Conservation (phyloP, 2,797 vertebrate species). For the Anguilla marmorata region DNA sequence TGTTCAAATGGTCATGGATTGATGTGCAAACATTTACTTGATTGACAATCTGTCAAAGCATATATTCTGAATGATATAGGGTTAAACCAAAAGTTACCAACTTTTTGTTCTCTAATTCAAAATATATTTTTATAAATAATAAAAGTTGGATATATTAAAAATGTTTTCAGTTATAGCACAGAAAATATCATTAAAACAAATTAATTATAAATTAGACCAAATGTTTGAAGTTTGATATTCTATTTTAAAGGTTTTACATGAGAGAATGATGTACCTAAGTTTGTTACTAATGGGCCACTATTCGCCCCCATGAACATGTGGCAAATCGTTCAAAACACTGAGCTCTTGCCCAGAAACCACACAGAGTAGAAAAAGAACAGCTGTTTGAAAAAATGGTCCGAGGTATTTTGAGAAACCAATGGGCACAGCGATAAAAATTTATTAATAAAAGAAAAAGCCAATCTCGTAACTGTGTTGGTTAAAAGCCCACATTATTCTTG, state of each 20-base stretch:
- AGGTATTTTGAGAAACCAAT: not conserved
- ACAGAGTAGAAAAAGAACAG: not conserved
- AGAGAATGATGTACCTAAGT: not conserved
- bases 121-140: not conserved
- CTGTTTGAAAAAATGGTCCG: not conserved
- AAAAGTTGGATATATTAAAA: not conserved
- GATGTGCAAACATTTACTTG: not conserved
- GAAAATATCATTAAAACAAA: not conserved
- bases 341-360: not conserved
- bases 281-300: not conserved
- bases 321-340: not conserved
- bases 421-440: not conserved
- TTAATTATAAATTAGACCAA: not conserved
- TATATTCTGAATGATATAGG: not conserved
- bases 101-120: not conserved
- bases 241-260: not conserved
- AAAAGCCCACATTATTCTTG: not conserved
- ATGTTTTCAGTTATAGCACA: not conserved
- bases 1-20: not conserved
- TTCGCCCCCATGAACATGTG: not conserved
- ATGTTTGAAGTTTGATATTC: not conserved
- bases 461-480: not conserved
- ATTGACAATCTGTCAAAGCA: not conserved
- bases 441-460: not conserved
- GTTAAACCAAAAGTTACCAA: not conserved